phyloP scores from a whole-genome alignment of 23 tunicate species.

The Ascidia mentula region DNA sequence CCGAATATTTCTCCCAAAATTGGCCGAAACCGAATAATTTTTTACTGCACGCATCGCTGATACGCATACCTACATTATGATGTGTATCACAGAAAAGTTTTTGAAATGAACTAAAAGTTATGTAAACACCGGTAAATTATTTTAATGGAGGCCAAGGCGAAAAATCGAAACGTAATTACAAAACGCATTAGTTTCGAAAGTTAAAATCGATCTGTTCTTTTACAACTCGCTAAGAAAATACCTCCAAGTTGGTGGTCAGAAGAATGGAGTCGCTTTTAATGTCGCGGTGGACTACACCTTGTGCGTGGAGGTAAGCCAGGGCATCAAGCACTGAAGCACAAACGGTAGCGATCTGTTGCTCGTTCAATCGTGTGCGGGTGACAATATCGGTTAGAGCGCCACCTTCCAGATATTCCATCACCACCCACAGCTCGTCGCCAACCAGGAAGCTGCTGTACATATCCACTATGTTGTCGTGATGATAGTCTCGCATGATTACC shows the following conservation, averaged over 20 bases:
- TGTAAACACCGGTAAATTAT: too few species aligned
- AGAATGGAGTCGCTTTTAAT: constrained; percentile 96
- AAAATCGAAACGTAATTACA: too few species aligned
- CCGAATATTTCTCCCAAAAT: too few species aligned
- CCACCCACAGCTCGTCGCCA: constrained; percentile 98
- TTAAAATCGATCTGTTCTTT: too few species aligned
- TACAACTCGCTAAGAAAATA: constrained; percentile 6
- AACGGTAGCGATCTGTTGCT: constrained; percentile 96
- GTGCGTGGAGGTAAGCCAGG: constrained; percentile 75
- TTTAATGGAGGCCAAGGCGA: too few species aligned
- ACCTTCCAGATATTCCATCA: constrained; percentile 96
- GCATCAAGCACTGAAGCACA: constrained; percentile 89
- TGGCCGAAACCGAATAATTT: too few species aligned
- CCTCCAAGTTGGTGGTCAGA: constrained; percentile 69
- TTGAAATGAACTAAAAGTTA: too few species aligned
- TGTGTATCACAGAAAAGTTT: too few species aligned
- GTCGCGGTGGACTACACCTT: constrained; percentile 96
- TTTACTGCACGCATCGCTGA: too few species aligned
- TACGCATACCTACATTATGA: too few species aligned
- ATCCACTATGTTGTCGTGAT: constrained; percentile 94
- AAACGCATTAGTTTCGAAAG: too few species aligned
- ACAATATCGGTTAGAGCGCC: constrained; percentile 96
- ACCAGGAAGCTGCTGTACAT: constrained; percentile 95
- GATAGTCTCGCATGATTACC: constrained; percentile 96
- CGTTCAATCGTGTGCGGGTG: constrained; percentile 84